These are phyloP conservation scores for Haplochromis burtoni DNA, from an alignment of 2,113 vertebrate genomes.

Conservation along the genomic window DNA sequence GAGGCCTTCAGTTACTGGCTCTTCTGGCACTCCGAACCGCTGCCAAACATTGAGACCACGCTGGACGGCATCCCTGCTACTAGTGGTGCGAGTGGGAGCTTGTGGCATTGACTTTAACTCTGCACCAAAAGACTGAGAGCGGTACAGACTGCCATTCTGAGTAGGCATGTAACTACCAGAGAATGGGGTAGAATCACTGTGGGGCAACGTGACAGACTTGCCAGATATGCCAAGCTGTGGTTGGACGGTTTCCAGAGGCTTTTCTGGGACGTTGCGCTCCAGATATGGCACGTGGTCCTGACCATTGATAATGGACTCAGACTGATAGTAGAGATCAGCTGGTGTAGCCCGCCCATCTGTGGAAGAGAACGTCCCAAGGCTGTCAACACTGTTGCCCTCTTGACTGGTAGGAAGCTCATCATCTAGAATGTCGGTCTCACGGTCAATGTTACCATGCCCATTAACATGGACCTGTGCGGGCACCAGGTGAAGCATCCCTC, in stretches of 20 bases:
- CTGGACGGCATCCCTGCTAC: conserved; percentile 93
- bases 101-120: conserved; percentile 72
- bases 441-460: conserved; percentile 76
- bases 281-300: conserved; percentile 62
- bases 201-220: conserved; percentile 46
- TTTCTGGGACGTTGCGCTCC: conserved; percentile 56
- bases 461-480: conserved; percentile 94
- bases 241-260: conserved; percentile 20
- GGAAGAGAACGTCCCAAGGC: conserved; percentile 86
- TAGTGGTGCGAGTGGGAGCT: conserved; percentile 86
- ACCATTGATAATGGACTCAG: conserved; percentile 76
- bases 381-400: conserved; percentile 90
- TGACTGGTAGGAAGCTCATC: conserved; percentile 89
- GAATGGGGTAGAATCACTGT: conserved; percentile 38
- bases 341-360: conserved; percentile 81
- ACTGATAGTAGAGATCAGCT: conserved; percentile 72
- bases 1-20: conserved; percentile 68
- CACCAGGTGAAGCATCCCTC: conserved; percentile 78
- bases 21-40: conserved; percentile 76
- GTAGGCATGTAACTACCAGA: conserved; percentile 59
- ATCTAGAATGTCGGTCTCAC: conserved; percentile 95
- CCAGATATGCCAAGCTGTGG: conserved; percentile 11
- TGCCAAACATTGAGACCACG: conserved; percentile 93
- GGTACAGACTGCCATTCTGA: conserved; percentile 67
- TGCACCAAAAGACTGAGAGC: conserved; percentile 82